These are phyloP conservation scores for Perizoma flavofasciatum DNA, from an alignment of 2,888 invertebrate genomes.

Conservation along the genomic window DNA sequence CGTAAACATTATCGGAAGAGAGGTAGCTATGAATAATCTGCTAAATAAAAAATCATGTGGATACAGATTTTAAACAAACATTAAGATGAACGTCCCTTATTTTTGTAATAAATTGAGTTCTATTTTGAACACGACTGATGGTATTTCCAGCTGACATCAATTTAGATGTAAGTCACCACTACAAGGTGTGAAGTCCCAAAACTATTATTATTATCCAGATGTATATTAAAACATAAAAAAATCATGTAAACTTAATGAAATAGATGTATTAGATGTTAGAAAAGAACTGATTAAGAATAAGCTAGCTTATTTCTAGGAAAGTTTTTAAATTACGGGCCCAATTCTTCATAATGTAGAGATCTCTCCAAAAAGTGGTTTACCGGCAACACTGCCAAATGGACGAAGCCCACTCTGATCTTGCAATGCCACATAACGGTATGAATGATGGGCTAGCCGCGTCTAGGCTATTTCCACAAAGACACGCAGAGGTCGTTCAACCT, in stretches of 20 bases:
- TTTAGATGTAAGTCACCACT: neutral
- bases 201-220: no score
- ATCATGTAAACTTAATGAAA: no score
- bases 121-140: slow-evolving; percentile 28
- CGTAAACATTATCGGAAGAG: slow-evolving; percentile 3
- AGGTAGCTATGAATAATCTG: slow-evolving; percentile 2
- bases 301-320: no score
- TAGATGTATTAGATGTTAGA: no score
- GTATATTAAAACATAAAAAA: no score
- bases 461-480: slow-evolving; percentile 48
- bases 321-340: no score
- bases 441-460: slow-evolving; percentile 43
- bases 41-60: slow-evolving; percentile 19
- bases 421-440: slow-evolving; percentile 46
- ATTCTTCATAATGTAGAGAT: no score
- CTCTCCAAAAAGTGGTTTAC: neutral
- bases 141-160: slow-evolving; percentile 8
- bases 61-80: slow-evolving; percentile 2
- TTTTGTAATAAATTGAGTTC: slow-evolving; percentile 32
- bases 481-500: slow-evolving; percentile 53
- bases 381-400: slow-evolving; percentile 19
- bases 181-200: neutral
- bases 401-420: slow-evolving; percentile 37
- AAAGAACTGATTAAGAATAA: no score
- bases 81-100: neutral